A percentile compares a stretch with the other conserved stretches of the same genome.
Conservation (phyloP, 2,113 vertebrate genomes). For the Cyanoderma ruficeps region DNA sequence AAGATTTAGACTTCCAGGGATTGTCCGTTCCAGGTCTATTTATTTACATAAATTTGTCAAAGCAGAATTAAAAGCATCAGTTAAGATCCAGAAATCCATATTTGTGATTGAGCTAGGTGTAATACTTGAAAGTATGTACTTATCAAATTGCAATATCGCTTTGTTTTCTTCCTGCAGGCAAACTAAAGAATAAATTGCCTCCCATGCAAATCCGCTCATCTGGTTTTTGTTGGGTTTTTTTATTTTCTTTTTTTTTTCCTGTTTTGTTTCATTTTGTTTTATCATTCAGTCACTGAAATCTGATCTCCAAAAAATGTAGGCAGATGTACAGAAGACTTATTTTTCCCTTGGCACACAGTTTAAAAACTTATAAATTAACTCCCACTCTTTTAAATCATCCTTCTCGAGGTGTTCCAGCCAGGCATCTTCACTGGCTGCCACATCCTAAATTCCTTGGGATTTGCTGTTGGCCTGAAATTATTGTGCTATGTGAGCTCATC, state of each 20-base stretch:
- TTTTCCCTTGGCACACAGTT: constrained; percentile 27
- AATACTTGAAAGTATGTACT: neutral
- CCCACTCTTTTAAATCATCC: constrained; percentile 37
- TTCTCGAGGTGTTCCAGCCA: constrained; percentile 18
- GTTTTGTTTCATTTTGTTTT: constrained; percentile 23
- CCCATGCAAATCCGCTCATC: constrained; percentile 38
- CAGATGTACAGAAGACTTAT: constrained; percentile 45
- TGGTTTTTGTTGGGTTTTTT: neutral
- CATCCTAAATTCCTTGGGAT: constrained; percentile 49
- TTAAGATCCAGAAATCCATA: neutral
- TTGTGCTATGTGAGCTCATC: constrained; percentile 16
- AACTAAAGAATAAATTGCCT: constrained; percentile 29
- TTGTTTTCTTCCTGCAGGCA: constrained; percentile 24
- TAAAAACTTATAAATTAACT: constrained; percentile 53
- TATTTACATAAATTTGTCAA: constrained; percentile 62
- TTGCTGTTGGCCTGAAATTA: constrained; percentile 21
- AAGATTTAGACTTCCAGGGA: constrained; percentile 18
- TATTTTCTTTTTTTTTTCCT: fast-evolving
- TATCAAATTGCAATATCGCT: constrained; percentile 37
- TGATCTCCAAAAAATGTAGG: constrained; percentile 34
- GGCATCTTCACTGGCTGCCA: neutral
- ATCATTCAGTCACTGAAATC: constrained; percentile 41
- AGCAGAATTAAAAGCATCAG: constrained; percentile 37
- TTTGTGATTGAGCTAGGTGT: neutral
- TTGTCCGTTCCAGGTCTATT: constrained; percentile 7